These are phyloP conservation scores for Amiota communis DNA, from an alignment of 2,888 invertebrate genomes.

Conservation along the genomic window DNA sequence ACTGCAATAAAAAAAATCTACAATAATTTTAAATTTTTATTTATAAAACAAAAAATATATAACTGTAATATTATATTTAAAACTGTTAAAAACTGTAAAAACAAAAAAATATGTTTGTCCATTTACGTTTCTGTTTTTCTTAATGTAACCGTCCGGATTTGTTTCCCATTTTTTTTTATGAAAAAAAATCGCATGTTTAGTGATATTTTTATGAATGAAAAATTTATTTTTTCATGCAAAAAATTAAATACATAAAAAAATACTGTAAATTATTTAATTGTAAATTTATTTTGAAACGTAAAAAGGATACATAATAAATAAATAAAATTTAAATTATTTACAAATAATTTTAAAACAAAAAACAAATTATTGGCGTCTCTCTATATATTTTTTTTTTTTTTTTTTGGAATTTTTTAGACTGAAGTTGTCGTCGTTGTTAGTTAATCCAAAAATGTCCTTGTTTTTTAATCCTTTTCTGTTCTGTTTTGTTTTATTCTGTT, in stretches of 20 bases:
- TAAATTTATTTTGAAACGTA: slow-evolving; percentile 49
- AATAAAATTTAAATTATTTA: slow-evolving; percentile 38
- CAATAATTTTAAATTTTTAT: slow-evolving; percentile 32
- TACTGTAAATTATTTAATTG: slow-evolving; percentile 58
- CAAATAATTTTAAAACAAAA: slow-evolving; percentile 31
- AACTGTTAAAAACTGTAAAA: slow-evolving; percentile 30
- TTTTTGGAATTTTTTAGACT: slow-evolving; percentile 32
- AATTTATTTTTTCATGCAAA: slow-evolving; percentile 32
- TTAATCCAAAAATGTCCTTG: slow-evolving; percentile 37
- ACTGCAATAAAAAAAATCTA: slow-evolving; percentile 43
- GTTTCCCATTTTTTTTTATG: no score
- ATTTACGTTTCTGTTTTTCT: slow-evolving; percentile 49
- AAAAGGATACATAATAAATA: slow-evolving; percentile 12
- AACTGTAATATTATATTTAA: background rate
- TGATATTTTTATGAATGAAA: slow-evolving; percentile 56
- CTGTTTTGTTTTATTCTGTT: slow-evolving; percentile 32
- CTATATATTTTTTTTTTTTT: slow-evolving; percentile 36
- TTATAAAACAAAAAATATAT: slow-evolving; percentile 39
- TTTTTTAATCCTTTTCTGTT: slow-evolving; percentile 41
- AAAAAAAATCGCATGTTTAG: slow-evolving; percentile 52
- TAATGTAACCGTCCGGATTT: slow-evolving; percentile 55
- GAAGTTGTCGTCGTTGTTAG: no score
- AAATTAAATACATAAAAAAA: slow-evolving; percentile 33
- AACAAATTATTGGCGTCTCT: slow-evolving; percentile 37
- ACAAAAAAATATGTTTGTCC: slow-evolving; percentile 43